Evolutionary conservation across 2,797 vertebrate genomes (phyloP).

Genomic region (Hoplostethus atlanticus): DNA sequence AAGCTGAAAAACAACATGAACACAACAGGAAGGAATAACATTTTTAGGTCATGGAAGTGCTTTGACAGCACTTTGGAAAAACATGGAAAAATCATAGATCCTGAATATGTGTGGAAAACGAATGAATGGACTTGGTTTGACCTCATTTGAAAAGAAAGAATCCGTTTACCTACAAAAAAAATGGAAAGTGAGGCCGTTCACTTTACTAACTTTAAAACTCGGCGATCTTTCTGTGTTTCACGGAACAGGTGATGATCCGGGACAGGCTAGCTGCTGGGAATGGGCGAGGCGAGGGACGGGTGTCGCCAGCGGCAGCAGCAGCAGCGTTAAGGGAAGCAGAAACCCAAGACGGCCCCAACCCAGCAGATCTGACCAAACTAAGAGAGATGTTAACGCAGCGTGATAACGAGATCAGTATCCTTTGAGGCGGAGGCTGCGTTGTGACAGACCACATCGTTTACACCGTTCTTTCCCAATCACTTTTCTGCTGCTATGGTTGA

Average conservation of each 20-base stretch:
- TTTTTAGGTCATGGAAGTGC: no score
- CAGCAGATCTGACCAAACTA: conserved; percentile 77
- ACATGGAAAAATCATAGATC: no score
- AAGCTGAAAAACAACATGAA: no score
- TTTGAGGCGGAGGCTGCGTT: conserved; percentile 64
- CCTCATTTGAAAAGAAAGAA: background rate
- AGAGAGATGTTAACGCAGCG: conserved; percentile 88
- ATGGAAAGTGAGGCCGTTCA: background rate
- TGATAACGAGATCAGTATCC: conserved; percentile 95
- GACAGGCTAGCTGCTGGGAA: conserved; percentile 34
- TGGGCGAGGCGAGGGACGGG: background rate
- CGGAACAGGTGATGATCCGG: conserved; percentile 66
- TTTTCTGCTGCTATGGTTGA: background rate
- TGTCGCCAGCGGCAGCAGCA: conserved; percentile 24
- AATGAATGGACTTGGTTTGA: no score
- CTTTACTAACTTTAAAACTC: background rate
- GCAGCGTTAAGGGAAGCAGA: conserved; percentile 9
- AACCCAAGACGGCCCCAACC: conserved; percentile 8
- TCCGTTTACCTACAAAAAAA: background rate
- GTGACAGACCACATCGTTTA: no score
- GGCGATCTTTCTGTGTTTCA: background rate
- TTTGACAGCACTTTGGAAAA: no score
- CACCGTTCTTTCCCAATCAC: background rate
- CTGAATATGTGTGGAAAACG: no score
- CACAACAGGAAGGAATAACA: no score